Conservation (phyloP, 1,140 invertebrate genomes). For the Pemphigus obesinymphae region DNA sequence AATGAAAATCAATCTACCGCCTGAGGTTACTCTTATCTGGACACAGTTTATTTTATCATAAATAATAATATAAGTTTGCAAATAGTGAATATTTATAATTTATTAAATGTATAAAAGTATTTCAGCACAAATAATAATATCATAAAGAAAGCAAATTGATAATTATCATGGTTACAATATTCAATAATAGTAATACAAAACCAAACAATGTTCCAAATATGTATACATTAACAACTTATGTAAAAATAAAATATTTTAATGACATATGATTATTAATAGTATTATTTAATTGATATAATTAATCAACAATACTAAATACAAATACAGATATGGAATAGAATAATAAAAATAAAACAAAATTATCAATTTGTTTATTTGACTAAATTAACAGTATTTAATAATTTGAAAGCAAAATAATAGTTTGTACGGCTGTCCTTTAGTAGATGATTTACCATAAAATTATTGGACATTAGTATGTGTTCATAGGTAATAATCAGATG, state of each 20-base stretch:
- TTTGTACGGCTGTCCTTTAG: too few species aligned
- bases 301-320: not conserved
- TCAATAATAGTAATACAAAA: not conserved
- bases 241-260: too few species aligned
- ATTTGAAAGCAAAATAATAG: not conserved
- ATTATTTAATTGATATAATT: not conserved
- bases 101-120: not conserved
- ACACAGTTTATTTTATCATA: not conserved
- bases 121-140: not conserved
- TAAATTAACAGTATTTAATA: not conserved
- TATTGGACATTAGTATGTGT: too few species aligned
- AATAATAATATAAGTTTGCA: not conserved
- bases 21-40: too few species aligned
- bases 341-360: not conserved
- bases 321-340: not conserved
- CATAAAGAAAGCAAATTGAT: not conserved
- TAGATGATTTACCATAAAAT: not conserved
- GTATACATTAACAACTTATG: not conserved
- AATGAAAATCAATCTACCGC: too few species aligned
- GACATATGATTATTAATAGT: not conserved
- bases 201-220: not conserved
- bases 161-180: not conserved
- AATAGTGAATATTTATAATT: not conserved
- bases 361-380: not conserved
- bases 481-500: too few species aligned